phyloP scores from a whole-genome alignment of 2,113 vertebrate species.

The Podocnemis expansa region DNA sequence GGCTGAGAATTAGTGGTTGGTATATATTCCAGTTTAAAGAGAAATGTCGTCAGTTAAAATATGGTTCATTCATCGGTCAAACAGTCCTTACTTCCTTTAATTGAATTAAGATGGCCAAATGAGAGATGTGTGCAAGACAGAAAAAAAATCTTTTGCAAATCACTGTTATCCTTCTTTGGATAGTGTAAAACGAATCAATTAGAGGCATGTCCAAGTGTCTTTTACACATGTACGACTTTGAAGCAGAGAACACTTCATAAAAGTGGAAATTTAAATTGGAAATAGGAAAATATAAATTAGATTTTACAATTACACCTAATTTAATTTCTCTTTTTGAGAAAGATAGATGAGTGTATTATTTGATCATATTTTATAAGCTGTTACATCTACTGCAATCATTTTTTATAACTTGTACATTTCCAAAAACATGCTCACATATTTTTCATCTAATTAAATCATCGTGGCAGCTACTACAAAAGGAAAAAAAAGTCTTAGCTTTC shows the following conservation, averaged over 20 bases:
- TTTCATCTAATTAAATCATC: constrained; percentile 2
- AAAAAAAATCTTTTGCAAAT: constrained; percentile 77
- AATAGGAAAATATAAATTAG: constrained; percentile 59
- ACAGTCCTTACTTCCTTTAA: constrained; percentile 95
- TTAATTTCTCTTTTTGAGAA: constrained; percentile 63
- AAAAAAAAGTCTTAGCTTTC: background rate
- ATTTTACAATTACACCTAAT: constrained; percentile 66
- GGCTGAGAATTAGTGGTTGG: constrained; percentile 86
- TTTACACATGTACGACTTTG: constrained; percentile 64
- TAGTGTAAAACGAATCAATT: constrained; percentile 86
- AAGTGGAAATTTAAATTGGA: constrained; percentile 70
- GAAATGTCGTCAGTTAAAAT: constrained; percentile 91
- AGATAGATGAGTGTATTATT: constrained; percentile 46
- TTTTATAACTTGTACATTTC: constrained; percentile 38
- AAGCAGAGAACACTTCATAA: constrained; percentile 59
- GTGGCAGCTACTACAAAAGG: background rate
- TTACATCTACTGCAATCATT: constrained; percentile 38
- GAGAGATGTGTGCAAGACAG: constrained; percentile 88
- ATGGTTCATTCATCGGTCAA: constrained; percentile 96
- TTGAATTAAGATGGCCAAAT: constrained; percentile 99
- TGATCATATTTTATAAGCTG: constrained; percentile 58
- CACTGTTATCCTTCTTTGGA: constrained; percentile 71
- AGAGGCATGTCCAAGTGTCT: constrained; percentile 75
- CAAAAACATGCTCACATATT: background rate
- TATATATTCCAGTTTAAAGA: constrained; percentile 84